Percentiles rank a stretch among this genome's conserved stretches.
These are phyloP conservation scores for Cremastobaeus sp. DNA, from an alignment of 2,888 invertebrate genomes.

Conservation along the genomic window DNA sequence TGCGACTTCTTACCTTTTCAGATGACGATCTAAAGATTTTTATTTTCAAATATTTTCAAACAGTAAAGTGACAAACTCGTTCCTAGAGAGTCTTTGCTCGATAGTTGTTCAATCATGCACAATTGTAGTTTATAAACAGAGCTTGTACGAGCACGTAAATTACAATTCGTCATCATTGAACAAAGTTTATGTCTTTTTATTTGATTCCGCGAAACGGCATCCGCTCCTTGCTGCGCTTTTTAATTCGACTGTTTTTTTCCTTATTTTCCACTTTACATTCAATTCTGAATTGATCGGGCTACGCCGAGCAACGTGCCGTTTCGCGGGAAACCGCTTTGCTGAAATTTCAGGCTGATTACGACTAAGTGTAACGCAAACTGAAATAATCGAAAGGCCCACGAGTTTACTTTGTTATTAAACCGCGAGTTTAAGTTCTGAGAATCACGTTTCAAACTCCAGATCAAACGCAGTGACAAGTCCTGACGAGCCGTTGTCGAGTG, in stretches of 20 bases:
- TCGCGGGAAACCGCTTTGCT: conserved; percentile 22
- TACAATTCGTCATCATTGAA: too few relatives aligned
- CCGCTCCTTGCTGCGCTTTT: background rate
- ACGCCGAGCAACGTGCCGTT: conserved; percentile 30
- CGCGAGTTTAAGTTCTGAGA: conserved; percentile 8
- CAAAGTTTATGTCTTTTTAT: too few relatives aligned
- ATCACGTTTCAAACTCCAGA: conserved; percentile 15
- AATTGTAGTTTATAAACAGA: too few relatives aligned
- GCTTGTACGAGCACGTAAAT: too few relatives aligned
- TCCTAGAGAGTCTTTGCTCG: background rate
- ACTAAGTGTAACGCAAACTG: conserved; percentile 17
- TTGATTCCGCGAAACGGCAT: background rate
- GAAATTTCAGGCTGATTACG: conserved; percentile 27
- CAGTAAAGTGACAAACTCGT: too few relatives aligned
- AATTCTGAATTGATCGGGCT: too few relatives aligned
- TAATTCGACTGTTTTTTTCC: background rate
- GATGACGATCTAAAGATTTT: background rate
- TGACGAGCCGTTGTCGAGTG: too few relatives aligned
- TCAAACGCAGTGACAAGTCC: conserved; percentile 34
- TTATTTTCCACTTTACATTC: background rate
- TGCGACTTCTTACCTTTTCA: conserved; percentile 15
- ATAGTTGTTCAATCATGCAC: background rate
- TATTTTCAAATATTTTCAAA: conserved; percentile 6
- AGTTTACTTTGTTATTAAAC: conserved; percentile 18
- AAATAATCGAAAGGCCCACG: conserved; percentile 2